These are phyloP conservation scores for Lepidochrysops patricia DNA, from an alignment of 2,888 invertebrate species.

Conservation along the genomic window DNA sequence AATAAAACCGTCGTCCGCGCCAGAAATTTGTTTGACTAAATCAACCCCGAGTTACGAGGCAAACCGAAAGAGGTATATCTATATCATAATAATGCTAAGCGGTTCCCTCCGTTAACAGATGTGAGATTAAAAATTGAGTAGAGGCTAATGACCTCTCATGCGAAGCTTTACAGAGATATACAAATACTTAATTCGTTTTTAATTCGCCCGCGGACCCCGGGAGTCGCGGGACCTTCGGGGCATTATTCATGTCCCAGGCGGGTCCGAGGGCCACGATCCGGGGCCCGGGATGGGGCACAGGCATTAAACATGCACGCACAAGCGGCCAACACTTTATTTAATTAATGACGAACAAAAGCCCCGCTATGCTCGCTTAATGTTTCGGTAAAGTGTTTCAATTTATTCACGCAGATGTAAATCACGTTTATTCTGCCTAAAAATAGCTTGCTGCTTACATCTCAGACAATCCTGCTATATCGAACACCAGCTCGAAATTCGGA, in stretches of 20 bases:
- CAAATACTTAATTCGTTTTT: conserved; percentile 3
- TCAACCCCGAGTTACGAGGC: no score
- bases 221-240: background rate
- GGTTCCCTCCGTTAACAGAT: no score
- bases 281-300: background rate
- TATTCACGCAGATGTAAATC: background rate
- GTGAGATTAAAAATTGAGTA: background rate
- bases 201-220: background rate
- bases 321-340: conserved; percentile 1
- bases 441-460: no score
- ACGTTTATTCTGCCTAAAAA: background rate
- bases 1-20: no score
- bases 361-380: background rate
- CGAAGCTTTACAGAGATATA: background rate
- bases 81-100: no score
- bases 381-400: conserved; percentile 2
- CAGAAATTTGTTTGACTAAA: no score
- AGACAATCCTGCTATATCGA: no score
- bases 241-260: background rate
- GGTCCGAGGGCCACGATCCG: background rate
- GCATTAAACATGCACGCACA: conserved; percentile 1
- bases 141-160: background rate
- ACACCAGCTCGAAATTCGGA: no score
- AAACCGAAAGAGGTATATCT: no score
- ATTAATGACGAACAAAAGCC: background rate